These are phyloP conservation scores for Macquaria ambigua DNA, from an alignment of 2,113 vertebrate genomes.

Conservation along the genomic window DNA sequence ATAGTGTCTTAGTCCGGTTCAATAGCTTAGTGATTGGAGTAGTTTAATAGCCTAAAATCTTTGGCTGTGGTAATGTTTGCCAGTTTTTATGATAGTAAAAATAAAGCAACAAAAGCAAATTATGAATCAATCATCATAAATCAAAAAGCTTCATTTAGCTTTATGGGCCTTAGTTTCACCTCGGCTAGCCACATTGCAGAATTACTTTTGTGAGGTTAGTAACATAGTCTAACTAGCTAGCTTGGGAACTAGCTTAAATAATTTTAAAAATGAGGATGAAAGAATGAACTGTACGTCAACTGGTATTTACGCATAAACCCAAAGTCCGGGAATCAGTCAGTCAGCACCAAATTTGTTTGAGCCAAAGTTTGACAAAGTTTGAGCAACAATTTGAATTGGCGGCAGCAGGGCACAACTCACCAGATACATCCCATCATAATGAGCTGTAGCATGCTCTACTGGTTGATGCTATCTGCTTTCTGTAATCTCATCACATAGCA, in stretches of 20 bases:
- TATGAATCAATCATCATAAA: neutral
- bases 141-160: neutral
- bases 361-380: too few relatives aligned
- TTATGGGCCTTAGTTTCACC: neutral
- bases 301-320: neutral
- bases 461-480: neutral
- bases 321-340: neutral
- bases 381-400: neutral
- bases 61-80: neutral
- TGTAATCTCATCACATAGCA: neutral
- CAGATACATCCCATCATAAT: too few relatives aligned
- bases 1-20: neutral
- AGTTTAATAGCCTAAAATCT: neutral
- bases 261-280: neutral
- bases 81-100: too few relatives aligned
- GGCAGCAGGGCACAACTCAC: too few relatives aligned
- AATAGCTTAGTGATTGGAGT: neutral
- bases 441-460: too few relatives aligned
- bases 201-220: neutral
- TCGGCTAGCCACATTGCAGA: neutral
- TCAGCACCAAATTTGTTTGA: neutral
- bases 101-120: neutral
- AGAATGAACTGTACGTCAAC: neutral
- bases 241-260: too few relatives aligned
- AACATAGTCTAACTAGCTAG: neutral